These are phyloP conservation scores for Acanthopleura granulata DNA, from an alignment of 2,888 invertebrate species.

Conservation along the genomic window DNA sequence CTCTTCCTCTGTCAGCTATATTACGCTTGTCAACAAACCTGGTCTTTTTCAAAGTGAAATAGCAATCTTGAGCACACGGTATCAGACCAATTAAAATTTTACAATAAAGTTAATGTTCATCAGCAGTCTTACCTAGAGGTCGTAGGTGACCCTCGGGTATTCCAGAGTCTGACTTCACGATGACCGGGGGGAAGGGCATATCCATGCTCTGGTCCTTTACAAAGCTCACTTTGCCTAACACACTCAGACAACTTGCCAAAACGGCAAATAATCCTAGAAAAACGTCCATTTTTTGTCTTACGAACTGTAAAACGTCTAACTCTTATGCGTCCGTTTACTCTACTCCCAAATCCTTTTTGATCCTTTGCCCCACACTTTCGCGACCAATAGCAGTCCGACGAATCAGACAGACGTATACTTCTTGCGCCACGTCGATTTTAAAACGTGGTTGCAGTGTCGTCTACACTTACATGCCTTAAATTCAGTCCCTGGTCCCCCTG, in stretches of 20 bases:
- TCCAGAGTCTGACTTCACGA: slow-evolving; percentile 33
- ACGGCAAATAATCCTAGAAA: background rate
- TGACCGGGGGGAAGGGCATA: slow-evolving; percentile 54
- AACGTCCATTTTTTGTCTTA: background rate
- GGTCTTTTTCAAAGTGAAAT: too few species aligned
- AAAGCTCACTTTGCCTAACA: slow-evolving; percentile 42
- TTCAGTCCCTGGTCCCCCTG: background rate
- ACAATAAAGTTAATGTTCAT: too few species aligned
- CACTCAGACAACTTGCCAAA: background rate
- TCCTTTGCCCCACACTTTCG: too few species aligned
- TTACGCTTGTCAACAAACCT: too few species aligned
- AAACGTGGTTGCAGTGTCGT: slow-evolving; percentile 3
- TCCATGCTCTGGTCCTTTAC: slow-evolving; percentile 59
- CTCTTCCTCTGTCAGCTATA: too few species aligned
- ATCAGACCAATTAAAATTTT: too few species aligned
- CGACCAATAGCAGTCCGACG: too few species aligned
- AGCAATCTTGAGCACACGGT: too few species aligned
- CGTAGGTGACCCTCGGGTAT: slow-evolving; percentile 64
- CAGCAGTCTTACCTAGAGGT: slow-evolving; percentile 56
- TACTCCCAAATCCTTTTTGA: too few species aligned
- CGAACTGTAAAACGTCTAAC: too few species aligned
- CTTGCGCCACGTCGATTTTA: slow-evolving; percentile 2
- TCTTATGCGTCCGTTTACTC: too few species aligned
- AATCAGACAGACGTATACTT: too few species aligned
- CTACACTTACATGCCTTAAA: background rate